These are phyloP conservation scores for Aphaenogaster floridana DNA, from an alignment of 1,140 invertebrate genomes.

Conservation along the genomic window DNA sequence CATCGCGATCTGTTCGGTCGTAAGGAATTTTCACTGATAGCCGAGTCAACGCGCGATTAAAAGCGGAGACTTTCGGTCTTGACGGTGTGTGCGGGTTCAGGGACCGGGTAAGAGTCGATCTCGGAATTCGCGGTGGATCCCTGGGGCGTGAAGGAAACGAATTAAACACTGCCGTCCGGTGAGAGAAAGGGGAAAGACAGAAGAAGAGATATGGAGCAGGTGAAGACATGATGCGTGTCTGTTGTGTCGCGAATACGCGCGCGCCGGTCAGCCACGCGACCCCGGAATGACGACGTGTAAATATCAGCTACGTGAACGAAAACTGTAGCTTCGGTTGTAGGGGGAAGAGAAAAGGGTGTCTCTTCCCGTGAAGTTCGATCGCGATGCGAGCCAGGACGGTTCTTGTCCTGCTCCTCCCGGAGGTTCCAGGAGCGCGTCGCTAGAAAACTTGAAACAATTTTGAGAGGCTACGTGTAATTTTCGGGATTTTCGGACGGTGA, in stretches of 20 bases:
- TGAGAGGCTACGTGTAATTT: conserved; percentile 1
- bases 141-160: conserved; percentile 54
- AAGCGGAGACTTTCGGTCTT: not conserved
- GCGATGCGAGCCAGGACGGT: too few relatives aligned
- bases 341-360: not conserved
- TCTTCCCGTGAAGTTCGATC: not conserved
- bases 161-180: conserved; percentile 74
- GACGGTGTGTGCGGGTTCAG: not conserved
- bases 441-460: not conserved
- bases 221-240: not conserved
- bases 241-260: not conserved
- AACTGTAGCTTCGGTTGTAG: not conserved
- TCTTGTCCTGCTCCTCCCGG: not conserved
- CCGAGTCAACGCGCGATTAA: not conserved
- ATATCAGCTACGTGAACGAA: conserved; percentile 7
- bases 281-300: conserved; percentile 16
- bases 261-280: not conserved
- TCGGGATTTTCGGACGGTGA: not conserved
- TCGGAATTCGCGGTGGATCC: not conserved
- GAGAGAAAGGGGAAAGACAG: not conserved
- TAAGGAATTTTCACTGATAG: not conserved
- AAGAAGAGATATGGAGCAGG: not conserved
- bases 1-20: not conserved
- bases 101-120: not conserved
- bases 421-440: not conserved